Evolutionary conservation across 2,888 invertebrate species (phyloP), one percentile per base, ranked within the genome.

Genomic region (Exocentrus adspersus): DNA sequence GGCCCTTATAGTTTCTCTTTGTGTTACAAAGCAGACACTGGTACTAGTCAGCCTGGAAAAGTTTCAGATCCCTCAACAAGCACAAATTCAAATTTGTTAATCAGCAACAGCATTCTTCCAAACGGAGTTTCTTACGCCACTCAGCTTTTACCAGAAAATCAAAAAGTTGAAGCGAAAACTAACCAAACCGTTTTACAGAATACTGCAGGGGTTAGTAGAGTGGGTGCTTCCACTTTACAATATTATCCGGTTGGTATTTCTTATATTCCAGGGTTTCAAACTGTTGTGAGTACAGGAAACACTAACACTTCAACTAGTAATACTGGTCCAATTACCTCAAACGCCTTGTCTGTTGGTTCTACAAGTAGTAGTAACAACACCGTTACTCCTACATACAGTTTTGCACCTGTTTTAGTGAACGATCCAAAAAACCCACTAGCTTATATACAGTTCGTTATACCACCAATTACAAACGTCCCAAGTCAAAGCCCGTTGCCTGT

Each of bases 361-460:
- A 19, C 53, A 41, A 53, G 5, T 41, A 42, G 37, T 12, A 12
- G 20, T n/a, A 6, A 45, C 1, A 46, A 57, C n/a, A n/a, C 46
- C 0, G 32, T 57, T 7, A 45, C 19, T 19, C 57, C 57, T 20
- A 10, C 45, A 24, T 16, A 17, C 2, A 14, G 3, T 16, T 19
- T 21, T 1, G 1, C 41, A 12, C n/a, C 56, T 12, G 1, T 46
- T 32, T 17, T 12, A 24, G n/a, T 57, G 12, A 30, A 17, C n/a
- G 32, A 30, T 5, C 32, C 54, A 3, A 1, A 19, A 14, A 54
- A 14, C 4, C 37, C 24, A 9, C 16, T 54, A 24, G 61, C 61
- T 2, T 61, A 54, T 43, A 9, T 61, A 1, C n/a, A n/a, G n/a
- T n/a, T n/a, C n/a, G 54, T 61, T 9, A 48, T 61, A 17, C 61